Conservation (phyloP, 2,888 invertebrate genomes). For the Xestia sexstrigata region DNA sequence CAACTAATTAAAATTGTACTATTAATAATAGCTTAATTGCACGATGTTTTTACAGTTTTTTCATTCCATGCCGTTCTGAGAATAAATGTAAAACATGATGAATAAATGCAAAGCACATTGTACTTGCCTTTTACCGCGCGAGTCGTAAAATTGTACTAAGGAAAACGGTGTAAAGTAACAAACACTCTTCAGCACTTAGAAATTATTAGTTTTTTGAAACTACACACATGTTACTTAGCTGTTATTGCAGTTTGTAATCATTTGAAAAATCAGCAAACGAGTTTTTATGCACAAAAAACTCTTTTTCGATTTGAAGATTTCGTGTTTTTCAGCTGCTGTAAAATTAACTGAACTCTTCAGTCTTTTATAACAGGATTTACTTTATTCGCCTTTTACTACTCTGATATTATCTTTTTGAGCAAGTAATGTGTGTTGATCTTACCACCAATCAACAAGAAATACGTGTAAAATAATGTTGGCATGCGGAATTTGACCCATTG, state of each 20-base stretch:
- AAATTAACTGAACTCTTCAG: neutral
- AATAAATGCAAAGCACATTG: constrained; percentile 64
- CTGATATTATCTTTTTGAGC: neutral
- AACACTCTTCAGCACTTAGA: constrained; percentile 44
- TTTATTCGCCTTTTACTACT: neutral
- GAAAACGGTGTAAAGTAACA: constrained; percentile 48
- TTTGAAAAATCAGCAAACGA: neutral
- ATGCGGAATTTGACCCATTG: neutral
- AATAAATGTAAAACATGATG: constrained; percentile 63
- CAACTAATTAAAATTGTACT: constrained; percentile 27
- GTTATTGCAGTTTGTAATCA: constrained; percentile 12
- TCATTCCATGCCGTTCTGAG: constrained; percentile 37
- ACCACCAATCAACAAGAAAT: neutral
- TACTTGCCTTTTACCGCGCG: constrained; percentile 60
- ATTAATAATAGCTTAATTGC: constrained; percentile 44
- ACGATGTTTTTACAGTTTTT: constrained; percentile 34
- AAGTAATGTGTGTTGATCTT: neutral
- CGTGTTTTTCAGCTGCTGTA: neutral
- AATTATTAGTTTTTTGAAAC: constrained; percentile 45
- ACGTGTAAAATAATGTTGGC: neutral
- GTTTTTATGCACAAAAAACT: too few species aligned
- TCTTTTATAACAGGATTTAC: neutral
- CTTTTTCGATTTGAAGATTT: neutral
- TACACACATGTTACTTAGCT: constrained; percentile 24
- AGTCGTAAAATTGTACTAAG: constrained; percentile 62